Evolutionary conservation across 2,888 invertebrate species (phyloP), one percentile per base, ranked within the genome.

Genomic region (Cartodere bifasciata): DNA sequence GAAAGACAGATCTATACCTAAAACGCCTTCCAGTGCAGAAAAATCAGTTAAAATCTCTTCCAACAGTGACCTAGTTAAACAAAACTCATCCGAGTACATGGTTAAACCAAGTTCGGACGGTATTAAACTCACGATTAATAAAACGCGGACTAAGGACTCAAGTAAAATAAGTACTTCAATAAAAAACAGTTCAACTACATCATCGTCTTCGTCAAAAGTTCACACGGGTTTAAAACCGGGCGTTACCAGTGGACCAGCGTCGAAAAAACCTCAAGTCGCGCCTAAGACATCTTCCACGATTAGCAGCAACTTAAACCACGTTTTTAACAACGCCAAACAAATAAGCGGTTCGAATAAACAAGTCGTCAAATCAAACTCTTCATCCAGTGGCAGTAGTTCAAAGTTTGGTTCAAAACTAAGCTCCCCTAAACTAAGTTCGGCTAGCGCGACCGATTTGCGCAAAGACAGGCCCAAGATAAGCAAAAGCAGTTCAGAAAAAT

Each of bases 91-190:
- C 15, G 86, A 86, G 49, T 88, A 88, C 48, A 85, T 85, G 77
- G 84, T 90, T 1, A 90, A 88, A 51, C 81, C 82, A 11, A 85
- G 86, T 51, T 77, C 77, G 10, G 87, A 87, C 45, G 87, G 87
- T 3, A 84, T 91, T 64, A 91, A 90, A 57, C 72, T 91, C 31
- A 91, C 87, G 2, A 87, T 90, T 14, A 90, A 88, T 50, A 90
- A 90, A 63, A 86, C 88, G 1, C 68, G 80, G 47, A 72, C 75
- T 13, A 80, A 82, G 51, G 81, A 82, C 34, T 70, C 70, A 0
- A 72, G 72, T 12, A 56, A 58, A 21, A 61, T 62, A 31, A 35
- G 37, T 34, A 36, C 24, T 13, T n/a, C n/a, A n/a, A 23, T 27
- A 15, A 37, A 34, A 16, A 23, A 17, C 13, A 17, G 28, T 15